phyloP scores from a whole-genome alignment of 2,888 invertebrate species.

The Gymnocheta viridis region DNA sequence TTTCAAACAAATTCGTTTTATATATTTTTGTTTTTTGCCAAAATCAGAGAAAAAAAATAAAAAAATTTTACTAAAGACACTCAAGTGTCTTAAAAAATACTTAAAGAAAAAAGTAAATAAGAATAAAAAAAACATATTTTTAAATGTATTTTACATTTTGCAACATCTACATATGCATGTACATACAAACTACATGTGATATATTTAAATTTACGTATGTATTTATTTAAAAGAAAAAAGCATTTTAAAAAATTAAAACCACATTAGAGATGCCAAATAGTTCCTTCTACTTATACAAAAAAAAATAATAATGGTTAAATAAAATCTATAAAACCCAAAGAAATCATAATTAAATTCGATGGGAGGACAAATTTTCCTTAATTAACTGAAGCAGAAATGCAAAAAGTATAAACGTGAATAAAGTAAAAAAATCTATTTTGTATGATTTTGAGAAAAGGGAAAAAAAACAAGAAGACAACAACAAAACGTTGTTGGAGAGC shows the following conservation, averaged over 20 bases:
- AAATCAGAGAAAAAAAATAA: constrained; percentile 37
- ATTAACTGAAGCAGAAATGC: constrained; percentile 18
- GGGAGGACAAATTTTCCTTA: background rate
- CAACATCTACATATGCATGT: constrained; percentile 17
- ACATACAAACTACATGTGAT: no score
- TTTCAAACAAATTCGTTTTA: constrained; percentile 36
- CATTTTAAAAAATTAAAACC: background rate
- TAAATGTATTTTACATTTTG: constrained; percentile 3
- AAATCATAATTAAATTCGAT: background rate
- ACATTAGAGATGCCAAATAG: constrained; percentile 52
- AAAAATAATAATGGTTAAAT: background rate
- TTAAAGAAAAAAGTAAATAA: constrained; percentile 34
- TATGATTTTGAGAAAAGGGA: background rate
- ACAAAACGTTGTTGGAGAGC: constrained; percentile 58
- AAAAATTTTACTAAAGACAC: constrained; percentile 5
- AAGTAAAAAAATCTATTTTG: background rate
- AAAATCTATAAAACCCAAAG: constrained; percentile 5
- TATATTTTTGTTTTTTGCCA: constrained; percentile 56
- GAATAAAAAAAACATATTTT: constrained; percentile 22
- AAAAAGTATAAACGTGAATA: background rate
- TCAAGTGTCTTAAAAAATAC: constrained; percentile 36
- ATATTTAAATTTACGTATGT: constrained; percentile 36
- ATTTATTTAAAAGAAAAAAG: constrained; percentile 18
- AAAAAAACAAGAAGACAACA: constrained; percentile 5
- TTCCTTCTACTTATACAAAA: background rate